phyloP scores from a whole-genome alignment of 2,113 vertebrate genomes.

The Silurus meridionalis region DNA sequence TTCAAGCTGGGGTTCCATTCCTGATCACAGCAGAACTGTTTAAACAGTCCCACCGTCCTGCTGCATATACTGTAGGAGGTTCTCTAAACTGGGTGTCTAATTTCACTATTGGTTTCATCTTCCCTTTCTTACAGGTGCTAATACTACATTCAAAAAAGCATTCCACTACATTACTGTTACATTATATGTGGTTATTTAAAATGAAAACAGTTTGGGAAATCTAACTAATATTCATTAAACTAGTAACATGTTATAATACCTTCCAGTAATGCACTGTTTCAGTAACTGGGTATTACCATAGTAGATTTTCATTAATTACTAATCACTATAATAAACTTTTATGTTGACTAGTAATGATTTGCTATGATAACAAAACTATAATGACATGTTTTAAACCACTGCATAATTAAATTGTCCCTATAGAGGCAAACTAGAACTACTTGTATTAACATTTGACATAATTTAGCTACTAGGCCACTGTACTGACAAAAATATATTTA shows the following conservation, averaged over 20 bases:
- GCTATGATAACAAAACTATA: not conserved
- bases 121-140: slow-evolving; percentile 87
- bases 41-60: slow-evolving; percentile 83
- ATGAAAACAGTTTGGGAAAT: not conserved
- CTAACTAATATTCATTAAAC: not conserved
- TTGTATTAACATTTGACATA: not conserved
- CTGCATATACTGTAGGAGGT: slow-evolving; percentile 84
- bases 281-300: not conserved
- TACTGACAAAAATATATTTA: not conserved
- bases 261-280: not conserved
- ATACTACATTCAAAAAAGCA: not conserved
- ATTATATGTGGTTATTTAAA: not conserved
- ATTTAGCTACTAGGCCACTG: not conserved
- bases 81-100: slow-evolving; percentile 91
- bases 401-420: not conserved
- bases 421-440: not conserved
- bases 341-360: not conserved
- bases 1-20: slow-evolving; percentile 81
- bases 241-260: not conserved
- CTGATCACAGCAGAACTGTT: slow-evolving; percentile 89
- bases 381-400: not conserved
- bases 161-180: not conserved
- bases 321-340: not conserved
- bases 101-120: slow-evolving; percentile 87
- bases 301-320: not conserved